These are phyloP conservation scores for Graptemys geographica DNA, from an alignment of 2,797 vertebrate genomes.

Conservation along the genomic window DNA sequence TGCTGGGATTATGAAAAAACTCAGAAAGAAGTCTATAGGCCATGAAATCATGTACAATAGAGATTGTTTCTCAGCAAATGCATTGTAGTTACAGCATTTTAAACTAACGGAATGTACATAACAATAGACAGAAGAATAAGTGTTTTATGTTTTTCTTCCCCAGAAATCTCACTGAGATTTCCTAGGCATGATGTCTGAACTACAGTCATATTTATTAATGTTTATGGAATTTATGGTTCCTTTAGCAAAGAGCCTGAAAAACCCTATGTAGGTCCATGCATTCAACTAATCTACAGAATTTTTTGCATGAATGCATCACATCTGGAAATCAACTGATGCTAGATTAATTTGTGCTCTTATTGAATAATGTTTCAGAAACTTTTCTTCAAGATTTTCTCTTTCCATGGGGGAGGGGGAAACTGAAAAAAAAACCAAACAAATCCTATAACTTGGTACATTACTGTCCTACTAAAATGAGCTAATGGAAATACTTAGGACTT, in stretches of 20 bases:
- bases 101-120: neutral
- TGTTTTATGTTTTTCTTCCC: neutral
- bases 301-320: too few relatives aligned
- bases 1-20: too few relatives aligned
- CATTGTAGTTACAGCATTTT: neutral
- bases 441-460: too few relatives aligned
- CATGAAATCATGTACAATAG: too few relatives aligned
- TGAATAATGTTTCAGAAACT: neutral
- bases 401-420: neutral
- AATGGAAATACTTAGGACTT: neutral
- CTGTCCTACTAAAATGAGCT: neutral
- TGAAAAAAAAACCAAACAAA: too few relatives aligned
- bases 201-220: neutral
- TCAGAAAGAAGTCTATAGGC: too few relatives aligned
- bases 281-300: neutral
- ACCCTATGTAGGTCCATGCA: neutral
- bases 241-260: neutral
- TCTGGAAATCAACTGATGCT: neutral
- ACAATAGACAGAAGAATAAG: neutral
- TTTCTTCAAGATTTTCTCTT: neutral
- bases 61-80: neutral
- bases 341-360: neutral
- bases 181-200: neutral
- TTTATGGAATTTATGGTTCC: neutral
- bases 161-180: neutral